Evolutionary conservation across 2,888 invertebrate genomes (phyloP).

Genomic region (Aromia moschata): DNA sequence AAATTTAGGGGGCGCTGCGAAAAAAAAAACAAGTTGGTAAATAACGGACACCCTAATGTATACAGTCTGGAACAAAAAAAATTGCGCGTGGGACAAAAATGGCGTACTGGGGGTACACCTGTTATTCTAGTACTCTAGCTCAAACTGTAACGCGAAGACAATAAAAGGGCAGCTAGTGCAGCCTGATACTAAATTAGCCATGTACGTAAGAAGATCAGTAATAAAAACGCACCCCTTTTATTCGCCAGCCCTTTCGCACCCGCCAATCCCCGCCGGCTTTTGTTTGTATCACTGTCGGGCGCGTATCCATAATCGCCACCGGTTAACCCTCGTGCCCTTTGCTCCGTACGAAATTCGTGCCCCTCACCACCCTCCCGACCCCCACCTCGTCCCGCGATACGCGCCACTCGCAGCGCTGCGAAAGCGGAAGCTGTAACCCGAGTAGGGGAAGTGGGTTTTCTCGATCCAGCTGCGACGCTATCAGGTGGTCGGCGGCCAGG

Average conservation of each 20-base stretch:
- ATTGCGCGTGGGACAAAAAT: too few relatives aligned
- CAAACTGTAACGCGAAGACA: too few relatives aligned
- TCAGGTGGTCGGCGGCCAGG: conserved; percentile 52
- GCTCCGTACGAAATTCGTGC: background rate
- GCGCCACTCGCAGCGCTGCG: conserved; percentile 14
- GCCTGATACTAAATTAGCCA: too few relatives aligned
- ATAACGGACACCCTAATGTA: too few relatives aligned
- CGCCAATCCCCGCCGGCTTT: background rate
- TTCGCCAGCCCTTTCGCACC: background rate
- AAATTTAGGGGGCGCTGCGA: too few relatives aligned
- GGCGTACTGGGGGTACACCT: too few relatives aligned
- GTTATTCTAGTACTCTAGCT: too few relatives aligned
- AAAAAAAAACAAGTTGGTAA: too few relatives aligned
- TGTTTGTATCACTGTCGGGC: background rate
- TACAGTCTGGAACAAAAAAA: too few relatives aligned
- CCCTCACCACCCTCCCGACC: background rate
- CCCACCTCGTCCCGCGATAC: conserved; percentile 1
- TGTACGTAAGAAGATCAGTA: too few relatives aligned
- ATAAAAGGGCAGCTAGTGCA: too few relatives aligned
- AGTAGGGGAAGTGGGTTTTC: conserved; percentile 41
- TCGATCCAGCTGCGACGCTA: conserved; percentile 46
- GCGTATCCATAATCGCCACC: background rate
- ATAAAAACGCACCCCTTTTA: background rate
- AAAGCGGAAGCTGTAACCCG: conserved; percentile 42
- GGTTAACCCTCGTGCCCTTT: background rate